Conservation (phyloP, 2,888 invertebrate genomes). For the Rhagium mordax region DNA sequence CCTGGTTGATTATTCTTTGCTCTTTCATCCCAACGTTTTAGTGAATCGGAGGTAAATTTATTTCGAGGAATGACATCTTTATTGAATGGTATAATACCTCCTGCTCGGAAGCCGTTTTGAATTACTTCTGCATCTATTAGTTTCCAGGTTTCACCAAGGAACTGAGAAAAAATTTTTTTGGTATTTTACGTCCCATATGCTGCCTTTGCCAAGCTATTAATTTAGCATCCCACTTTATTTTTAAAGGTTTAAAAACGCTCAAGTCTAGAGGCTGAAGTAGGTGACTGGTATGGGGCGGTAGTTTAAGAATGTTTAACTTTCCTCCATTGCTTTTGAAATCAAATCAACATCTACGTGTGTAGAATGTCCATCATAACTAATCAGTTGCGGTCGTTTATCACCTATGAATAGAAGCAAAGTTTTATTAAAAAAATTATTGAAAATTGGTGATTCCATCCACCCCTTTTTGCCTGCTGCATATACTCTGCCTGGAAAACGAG, state of each 20-base stretch:
- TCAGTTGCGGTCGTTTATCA: constrained; percentile 37
- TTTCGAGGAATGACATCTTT: neutral
- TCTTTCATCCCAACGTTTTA: constrained; percentile 1
- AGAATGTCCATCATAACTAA: constrained; percentile 30
- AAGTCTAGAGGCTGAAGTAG: constrained; percentile 50
- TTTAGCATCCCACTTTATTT: constrained; percentile 45
- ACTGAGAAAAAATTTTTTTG: constrained; percentile 35
- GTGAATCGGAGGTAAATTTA: neutral
- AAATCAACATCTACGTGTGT: neutral
- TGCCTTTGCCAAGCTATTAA: constrained; percentile 42
- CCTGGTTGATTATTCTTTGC: neutral
- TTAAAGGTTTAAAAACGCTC: constrained; percentile 52
- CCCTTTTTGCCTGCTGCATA: constrained; percentile 58
- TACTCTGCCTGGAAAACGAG: constrained; percentile 54
- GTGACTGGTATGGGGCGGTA: neutral
- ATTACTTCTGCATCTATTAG: neutral
- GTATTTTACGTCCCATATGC: neutral
- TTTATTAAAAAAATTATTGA: constrained; percentile 48
- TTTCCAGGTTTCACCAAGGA: constrained; percentile 40
- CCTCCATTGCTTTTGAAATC: neutral
- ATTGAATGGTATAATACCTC: constrained; percentile 8
- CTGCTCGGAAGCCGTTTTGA: neutral
- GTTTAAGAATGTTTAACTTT: neutral
- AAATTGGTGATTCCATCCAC: constrained; percentile 51
- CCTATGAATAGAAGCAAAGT: constrained; percentile 27